Evolutionary conservation across 2,888 invertebrate genomes (phyloP).

Genomic region (Erebia epiphron): DNA sequence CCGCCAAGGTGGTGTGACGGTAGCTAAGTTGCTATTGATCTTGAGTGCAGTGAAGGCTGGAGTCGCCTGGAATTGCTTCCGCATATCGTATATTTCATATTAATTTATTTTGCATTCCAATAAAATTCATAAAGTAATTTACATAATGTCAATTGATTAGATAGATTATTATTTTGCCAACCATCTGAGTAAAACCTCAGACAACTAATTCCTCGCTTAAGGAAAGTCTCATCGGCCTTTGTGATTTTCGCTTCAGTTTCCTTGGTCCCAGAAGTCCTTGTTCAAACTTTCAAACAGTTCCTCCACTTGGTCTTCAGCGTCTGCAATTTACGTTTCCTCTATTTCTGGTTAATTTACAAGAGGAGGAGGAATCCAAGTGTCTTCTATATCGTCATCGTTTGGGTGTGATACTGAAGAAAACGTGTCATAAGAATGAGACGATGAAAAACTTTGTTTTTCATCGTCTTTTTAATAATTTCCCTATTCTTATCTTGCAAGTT

Average conservation of each 20-base stretch:
- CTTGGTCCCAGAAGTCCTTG: conserved; percentile 1
- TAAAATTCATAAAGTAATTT: too few species aligned
- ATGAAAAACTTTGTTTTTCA: not conserved
- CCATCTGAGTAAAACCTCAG: conserved; percentile 1
- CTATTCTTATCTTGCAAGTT: too few species aligned
- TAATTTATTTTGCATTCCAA: too few species aligned
- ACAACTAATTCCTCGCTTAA: conserved; percentile 1
- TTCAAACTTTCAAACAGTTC: not conserved
- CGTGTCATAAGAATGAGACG: not conserved
- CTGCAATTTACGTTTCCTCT: not conserved
- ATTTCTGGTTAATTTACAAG: not conserved
- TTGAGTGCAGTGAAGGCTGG: conserved; percentile 37
- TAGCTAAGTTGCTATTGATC: conserved; percentile 31
- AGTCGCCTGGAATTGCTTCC: conserved; percentile 38
- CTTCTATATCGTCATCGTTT: not conserved
- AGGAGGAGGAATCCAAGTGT: not conserved
- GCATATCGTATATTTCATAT: conserved; percentile 38
- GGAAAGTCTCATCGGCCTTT: not conserved
- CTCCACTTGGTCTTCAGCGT: not conserved
- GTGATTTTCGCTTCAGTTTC: conserved; percentile 12
- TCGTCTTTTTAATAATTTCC: too few species aligned
- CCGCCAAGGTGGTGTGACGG: conserved; percentile 32
- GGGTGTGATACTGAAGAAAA: not conserved
- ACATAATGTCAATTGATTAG: too few species aligned
- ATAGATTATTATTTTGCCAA: too few species aligned